These are phyloP conservation scores for Rhagium mordax DNA, from an alignment of 2,888 invertebrate species.

Conservation along the genomic window DNA sequence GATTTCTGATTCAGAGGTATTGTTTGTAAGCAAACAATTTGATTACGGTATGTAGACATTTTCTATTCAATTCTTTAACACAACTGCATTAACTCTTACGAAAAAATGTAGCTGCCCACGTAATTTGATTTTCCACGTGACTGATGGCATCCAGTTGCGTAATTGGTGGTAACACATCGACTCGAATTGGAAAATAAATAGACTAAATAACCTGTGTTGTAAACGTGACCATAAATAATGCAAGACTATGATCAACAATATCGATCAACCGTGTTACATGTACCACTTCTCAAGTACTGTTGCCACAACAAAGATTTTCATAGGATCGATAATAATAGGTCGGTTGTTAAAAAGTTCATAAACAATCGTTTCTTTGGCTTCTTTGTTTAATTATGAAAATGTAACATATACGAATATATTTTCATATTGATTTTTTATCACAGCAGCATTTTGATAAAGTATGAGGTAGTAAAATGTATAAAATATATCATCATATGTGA, in stretches of 20 bases:
- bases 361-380: background rate
- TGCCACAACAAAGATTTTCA: background rate
- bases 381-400: too few species aligned
- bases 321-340: background rate
- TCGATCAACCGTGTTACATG: slow-evolving; percentile 31
- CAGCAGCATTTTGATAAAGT: too few species aligned
- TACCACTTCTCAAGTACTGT: slow-evolving; percentile 22
- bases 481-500: too few species aligned
- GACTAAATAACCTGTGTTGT: slow-evolving; percentile 35
- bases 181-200: slow-evolving; percentile 30
- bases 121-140: slow-evolving; percentile 13
- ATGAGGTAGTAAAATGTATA: too few species aligned
- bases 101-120: background rate
- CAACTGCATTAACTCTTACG: background rate
- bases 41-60: background rate
- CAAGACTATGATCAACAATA: slow-evolving; percentile 15
- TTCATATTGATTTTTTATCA: too few species aligned
- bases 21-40: too few species aligned
- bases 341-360: background rate
- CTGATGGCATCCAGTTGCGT: background rate
- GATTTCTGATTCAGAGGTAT: too few species aligned
- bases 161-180: slow-evolving; percentile 15
- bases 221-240: slow-evolving; percentile 40
- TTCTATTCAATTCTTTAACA: background rate
- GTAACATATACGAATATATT: too few species aligned